Evolutionary conservation across 53 echinoderm and acorn worm species (phyloP), one percentile per base, ranked within the genome.

Genomic region (Henricia sp.): DNA sequence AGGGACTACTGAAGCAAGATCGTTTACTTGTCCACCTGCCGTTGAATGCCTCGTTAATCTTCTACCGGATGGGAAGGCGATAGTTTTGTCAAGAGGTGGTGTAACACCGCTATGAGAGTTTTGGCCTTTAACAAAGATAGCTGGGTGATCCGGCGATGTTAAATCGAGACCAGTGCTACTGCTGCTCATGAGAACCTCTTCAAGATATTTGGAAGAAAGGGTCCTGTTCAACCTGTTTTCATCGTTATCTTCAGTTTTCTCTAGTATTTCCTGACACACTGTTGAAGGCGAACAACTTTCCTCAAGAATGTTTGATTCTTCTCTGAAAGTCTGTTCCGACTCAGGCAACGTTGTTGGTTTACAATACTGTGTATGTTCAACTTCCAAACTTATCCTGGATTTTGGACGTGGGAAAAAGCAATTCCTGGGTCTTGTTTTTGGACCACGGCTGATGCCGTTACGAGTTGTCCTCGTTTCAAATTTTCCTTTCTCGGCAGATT

Each of bases 81-180:
- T 44, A 21, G 80, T 80, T 46, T 80, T 80, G 34, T 80, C 80
- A 5, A 85, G 48, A 3, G 85, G 64, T 63, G 73, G 60, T 32
- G 38, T 73, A 0, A 46, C 70, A 58, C 72, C 85, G 9, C 53
- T 34, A 69, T 39, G 70, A 5, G 23, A 73, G 26, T 43, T 57
- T 5, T n/a, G 23, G 26, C 44, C 52, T 82, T 93, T 93, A 0
- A 84, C 64, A 55, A 93, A 96, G 6, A 89, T 17, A 24, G 87
- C 3, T 1, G 91, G 83, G 39, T 96, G 89, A 36, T 96, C 96
- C 26, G 96, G 96, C 10, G 93, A 93, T 11, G 96, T 96, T 21
- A 96, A 84, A 54, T 96, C 96, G 32, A 96, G 57, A 50, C 96
- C 96, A 25, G 89, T 82, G 64, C 63, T 63, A 34, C 29, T 30